These are phyloP conservation scores for Acromyrmex charruanus DNA, from an alignment of 1,140 invertebrate genomes.

Conservation along the genomic window DNA sequence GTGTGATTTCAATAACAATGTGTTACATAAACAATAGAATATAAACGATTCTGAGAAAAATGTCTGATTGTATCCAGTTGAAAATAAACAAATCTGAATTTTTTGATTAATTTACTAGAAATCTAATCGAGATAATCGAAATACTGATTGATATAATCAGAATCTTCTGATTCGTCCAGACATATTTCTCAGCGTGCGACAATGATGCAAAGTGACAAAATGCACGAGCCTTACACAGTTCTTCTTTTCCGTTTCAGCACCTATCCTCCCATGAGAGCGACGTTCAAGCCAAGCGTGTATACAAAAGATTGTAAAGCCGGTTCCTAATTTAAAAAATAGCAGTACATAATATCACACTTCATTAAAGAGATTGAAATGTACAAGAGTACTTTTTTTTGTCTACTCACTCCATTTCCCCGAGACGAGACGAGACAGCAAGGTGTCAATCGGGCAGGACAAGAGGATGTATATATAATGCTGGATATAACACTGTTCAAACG, in stretches of 20 bases:
- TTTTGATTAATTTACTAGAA: too few relatives aligned
- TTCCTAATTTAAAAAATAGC: conserved; percentile 68
- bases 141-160: too few relatives aligned
- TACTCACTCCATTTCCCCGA: background rate
- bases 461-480: background rate
- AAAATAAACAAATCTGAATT: too few relatives aligned
- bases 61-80: too few relatives aligned
- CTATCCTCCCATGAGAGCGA: conserved; percentile 76
- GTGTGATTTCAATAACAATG: conserved; percentile 57
- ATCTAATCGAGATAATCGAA: too few relatives aligned
- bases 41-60: conserved; percentile 56
- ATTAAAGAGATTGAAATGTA: conserved; percentile 47
- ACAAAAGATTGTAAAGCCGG: conserved; percentile 81
- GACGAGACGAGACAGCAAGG: background rate
- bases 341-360: background rate
- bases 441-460: background rate
- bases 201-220: background rate
- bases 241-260: conserved; percentile 74
- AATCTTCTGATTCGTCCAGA: too few relatives aligned
- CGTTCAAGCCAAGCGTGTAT: conserved; percentile 77
- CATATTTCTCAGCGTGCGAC: background rate
- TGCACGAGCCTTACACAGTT: background rate
- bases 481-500: conserved; percentile 47
- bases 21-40: conserved; percentile 68
- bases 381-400: conserved; percentile 18